Percentiles rank a stretch among this genome's conserved stretches.
phyloP scores from a whole-genome alignment of 1,140 invertebrate species.

The Stegodyphus dumicola region DNA sequence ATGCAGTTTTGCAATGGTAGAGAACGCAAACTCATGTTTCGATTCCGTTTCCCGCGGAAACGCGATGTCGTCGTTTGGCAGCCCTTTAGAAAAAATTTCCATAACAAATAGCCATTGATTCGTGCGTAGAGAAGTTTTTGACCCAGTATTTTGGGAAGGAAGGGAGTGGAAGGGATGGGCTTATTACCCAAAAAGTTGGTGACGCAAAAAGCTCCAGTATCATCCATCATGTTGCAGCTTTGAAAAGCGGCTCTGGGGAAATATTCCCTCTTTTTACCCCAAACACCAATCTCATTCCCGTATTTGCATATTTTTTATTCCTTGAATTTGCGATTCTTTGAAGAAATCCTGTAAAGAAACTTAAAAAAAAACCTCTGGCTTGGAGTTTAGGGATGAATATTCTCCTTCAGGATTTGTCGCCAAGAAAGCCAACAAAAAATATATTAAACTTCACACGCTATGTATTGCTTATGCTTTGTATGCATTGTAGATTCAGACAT shows the following conservation, averaged over 20 bases:
- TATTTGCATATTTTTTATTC: slow-evolving; percentile 45
- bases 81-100: not conserved
- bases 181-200: slow-evolving; percentile 49
- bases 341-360: too few relatives aligned
- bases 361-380: too few relatives aligned
- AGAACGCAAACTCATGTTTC: slow-evolving; percentile 20
- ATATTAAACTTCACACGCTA: too few relatives aligned
- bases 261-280: not conserved
- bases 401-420: too few relatives aligned
- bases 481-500: too few relatives aligned
- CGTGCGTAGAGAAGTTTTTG: not conserved
- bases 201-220: slow-evolving; percentile 27
- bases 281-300: slow-evolving; percentile 33
- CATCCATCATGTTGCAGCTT: slow-evolving; percentile 23
- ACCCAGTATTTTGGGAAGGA: too few relatives aligned
- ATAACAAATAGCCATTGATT: slow-evolving; percentile 47
- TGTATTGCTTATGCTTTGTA: too few relatives aligned
- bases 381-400: too few relatives aligned
- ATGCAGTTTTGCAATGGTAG: too few relatives aligned
- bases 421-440: too few relatives aligned
- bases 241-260: slow-evolving; percentile 9
- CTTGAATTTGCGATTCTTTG: too few relatives aligned
- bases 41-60: not conserved
- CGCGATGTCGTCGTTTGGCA: slow-evolving; percentile 15
- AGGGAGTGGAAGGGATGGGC: not conserved